phyloP scores from a whole-genome alignment of 2,113 vertebrate species.

The Leucosticte australis region DNA sequence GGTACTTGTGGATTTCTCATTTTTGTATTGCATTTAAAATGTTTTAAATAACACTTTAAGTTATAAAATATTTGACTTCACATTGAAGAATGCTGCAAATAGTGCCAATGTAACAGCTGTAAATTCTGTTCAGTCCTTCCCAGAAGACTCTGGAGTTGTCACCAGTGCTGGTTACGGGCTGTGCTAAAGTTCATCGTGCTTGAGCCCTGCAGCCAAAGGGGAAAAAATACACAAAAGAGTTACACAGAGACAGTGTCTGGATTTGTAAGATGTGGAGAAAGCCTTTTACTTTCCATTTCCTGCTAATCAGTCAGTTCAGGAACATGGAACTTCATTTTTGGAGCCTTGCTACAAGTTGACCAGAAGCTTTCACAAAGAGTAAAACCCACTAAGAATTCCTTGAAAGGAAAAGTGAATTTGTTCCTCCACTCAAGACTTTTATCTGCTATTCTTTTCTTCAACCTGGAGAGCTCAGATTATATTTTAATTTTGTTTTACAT shows the following conservation, averaged over 20 bases:
- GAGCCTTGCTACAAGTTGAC: neutral
- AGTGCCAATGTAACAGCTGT: neutral
- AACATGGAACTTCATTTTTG: neutral
- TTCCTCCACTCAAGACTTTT: neutral
- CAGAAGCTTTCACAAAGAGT: neutral
- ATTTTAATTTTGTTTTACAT: neutral
- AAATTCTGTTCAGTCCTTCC: neutral
- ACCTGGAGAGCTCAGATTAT: neutral
- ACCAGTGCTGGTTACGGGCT: neutral
- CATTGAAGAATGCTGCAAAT: neutral
- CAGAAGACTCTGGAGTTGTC: neutral
- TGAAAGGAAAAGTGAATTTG: neutral
- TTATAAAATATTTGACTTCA: constrained; percentile 9
- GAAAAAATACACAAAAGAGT: neutral
- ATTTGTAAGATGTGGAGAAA: neutral
- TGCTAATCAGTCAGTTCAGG: neutral
- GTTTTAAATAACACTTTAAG: constrained; percentile 30
- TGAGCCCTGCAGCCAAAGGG: constrained; percentile 62
- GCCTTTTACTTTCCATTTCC: neutral
- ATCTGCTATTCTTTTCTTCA: neutral
- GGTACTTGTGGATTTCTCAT: neutral
- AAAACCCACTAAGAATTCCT: neutral
- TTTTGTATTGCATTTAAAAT: neutral
- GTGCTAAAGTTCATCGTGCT: constrained; percentile 89
- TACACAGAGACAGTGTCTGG: neutral